Base-by-base conservation (phyloP, 2,888 invertebrate genomes). In the Caradrina clavipalpis region DNA sequence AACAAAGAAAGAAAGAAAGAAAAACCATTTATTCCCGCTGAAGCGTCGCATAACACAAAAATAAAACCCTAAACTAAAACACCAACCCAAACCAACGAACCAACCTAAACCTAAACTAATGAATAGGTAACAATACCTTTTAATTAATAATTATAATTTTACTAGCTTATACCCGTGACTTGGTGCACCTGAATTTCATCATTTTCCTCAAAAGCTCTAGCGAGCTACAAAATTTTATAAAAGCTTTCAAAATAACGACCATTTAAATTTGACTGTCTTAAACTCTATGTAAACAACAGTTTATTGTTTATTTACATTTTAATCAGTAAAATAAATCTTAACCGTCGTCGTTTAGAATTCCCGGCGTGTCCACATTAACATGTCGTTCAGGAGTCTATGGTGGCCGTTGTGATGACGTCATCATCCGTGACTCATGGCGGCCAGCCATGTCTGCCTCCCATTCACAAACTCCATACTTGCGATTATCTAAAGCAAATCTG, bases 351-450 rank as follows among this genome's bases (percentile, higher is more conserved):
- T 66, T 78, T 70, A 35, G 55, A 55, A 79, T 77, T 80, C 74
- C 42, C 39, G 21, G 47, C 57, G 54, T 72, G 68, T 78, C 60
- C 73, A 74, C 50, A 83, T 75, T 76, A 80, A 63, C 76, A 81
- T 82, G 31, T 70, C 73, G 78, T 62, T 70, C 70, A 47, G 70
- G 45, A 75, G 62, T 66, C 66, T 78, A 80, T 82, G 80, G 78
- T 73, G 75, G 75, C 62, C 63, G 69, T 75, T 78, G 42, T n/a
- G 75, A 72, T 91, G 91, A 90, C 91, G 91, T 71, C 70, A 71
- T 81, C 88, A 91, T 76, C 74, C 47, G 10, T 84, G 84, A 82
- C 49, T 78, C 83, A 84, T 68, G 55, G 57, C 49, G 54, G 51
- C 69, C 69, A 83, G 84, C 82, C 84, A 80, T 84, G 86, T 86